Evolutionary conservation across 2,113 vertebrate genomes (phyloP).

Genomic region (Colaptes auratus): DNA sequence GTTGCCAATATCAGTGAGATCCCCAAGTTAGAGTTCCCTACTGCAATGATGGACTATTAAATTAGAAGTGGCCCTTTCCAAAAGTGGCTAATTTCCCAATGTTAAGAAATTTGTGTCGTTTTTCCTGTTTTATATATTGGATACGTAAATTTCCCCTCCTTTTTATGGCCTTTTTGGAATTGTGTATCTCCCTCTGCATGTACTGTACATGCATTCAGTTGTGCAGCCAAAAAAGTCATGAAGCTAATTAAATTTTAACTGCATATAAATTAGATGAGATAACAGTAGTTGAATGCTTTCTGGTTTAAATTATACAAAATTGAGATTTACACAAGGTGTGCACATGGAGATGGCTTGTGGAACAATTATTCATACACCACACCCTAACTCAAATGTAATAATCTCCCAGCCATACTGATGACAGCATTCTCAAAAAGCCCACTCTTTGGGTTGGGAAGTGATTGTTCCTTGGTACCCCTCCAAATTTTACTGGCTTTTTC

Average conservation of each 20-base stretch:
- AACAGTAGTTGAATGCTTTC: slow-evolving; percentile 58
- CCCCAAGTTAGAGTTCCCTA: neutral
- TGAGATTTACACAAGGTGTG: slow-evolving; percentile 58
- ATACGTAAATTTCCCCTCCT: slow-evolving; percentile 54
- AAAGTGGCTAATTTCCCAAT: slow-evolving; percentile 11
- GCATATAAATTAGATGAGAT: slow-evolving; percentile 68
- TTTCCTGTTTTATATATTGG: slow-evolving; percentile 47
- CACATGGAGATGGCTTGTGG: slow-evolving; percentile 51
- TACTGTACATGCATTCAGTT: neutral
- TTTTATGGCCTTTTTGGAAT: slow-evolving; percentile 56
- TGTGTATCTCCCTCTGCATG: slow-evolving; percentile 50
- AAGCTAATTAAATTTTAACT: slow-evolving; percentile 59
- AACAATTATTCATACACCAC: slow-evolving; percentile 48
- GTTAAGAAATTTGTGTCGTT: slow-evolving; percentile 42
- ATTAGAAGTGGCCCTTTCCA: slow-evolving; percentile 28
- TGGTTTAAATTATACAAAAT: slow-evolving; percentile 56
- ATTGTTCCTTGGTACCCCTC: slow-evolving; percentile 50
- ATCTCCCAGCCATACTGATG: slow-evolving; percentile 31
- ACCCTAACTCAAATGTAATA: slow-evolving; percentile 50
- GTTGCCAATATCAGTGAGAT: slow-evolving; percentile 34
- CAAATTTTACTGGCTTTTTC: slow-evolving; percentile 16
- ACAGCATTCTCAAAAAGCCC: slow-evolving; percentile 45
- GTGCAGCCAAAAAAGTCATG: slow-evolving; percentile 64
- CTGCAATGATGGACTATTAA: neutral
- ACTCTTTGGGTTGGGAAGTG: neutral